A percentile compares a stretch with the other conserved stretches of the same genome.
phyloP scores from a whole-genome alignment of 1,140 invertebrate species.

The Drosophila albomicans region DNA sequence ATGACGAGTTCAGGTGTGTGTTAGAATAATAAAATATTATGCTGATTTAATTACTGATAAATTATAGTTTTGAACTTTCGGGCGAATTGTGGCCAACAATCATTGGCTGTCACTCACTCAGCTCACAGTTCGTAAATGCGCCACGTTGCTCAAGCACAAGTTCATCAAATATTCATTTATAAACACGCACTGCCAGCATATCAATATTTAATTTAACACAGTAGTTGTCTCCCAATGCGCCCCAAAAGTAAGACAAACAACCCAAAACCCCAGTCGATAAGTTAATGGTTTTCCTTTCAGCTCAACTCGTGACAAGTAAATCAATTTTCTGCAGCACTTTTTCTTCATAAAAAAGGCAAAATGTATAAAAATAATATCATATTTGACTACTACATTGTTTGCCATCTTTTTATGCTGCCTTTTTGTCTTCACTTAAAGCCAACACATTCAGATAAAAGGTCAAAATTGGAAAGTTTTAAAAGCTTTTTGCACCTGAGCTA shows the following conservation, averaged over 20 bases:
- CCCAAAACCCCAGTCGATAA: neutral
- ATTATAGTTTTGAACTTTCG: slow-evolving; percentile 11
- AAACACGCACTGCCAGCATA: slow-evolving; percentile 18
- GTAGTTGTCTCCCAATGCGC: neutral
- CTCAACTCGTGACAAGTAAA: slow-evolving; percentile 1
- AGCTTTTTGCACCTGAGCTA: slow-evolving; percentile 69
- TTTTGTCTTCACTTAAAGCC: slow-evolving; percentile 4
- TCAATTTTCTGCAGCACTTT: slow-evolving; percentile 51
- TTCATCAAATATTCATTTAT: slow-evolving; percentile 9
- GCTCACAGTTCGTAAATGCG: neutral
- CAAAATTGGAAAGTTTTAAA: slow-evolving; percentile 66
- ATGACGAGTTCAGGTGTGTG: neutral
- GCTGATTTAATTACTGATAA: slow-evolving; percentile 55
- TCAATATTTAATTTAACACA: slow-evolving; percentile 21
- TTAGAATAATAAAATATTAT: slow-evolving; percentile 54
- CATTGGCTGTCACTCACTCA: neutral
- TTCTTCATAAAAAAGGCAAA: neutral
- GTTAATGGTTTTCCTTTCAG: slow-evolving; percentile 1
- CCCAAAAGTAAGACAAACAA: neutral
- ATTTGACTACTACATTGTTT: slow-evolving; percentile 32
- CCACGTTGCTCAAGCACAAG: neutral
- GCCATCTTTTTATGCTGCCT: slow-evolving; percentile 5
- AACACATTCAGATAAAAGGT: slow-evolving; percentile 53
- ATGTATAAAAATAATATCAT: slow-evolving; percentile 24
- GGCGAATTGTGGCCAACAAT: slow-evolving; percentile 25